Conservation (phyloP, 2,113 vertebrate genomes). For the Ammospiza caudacuta region DNA sequence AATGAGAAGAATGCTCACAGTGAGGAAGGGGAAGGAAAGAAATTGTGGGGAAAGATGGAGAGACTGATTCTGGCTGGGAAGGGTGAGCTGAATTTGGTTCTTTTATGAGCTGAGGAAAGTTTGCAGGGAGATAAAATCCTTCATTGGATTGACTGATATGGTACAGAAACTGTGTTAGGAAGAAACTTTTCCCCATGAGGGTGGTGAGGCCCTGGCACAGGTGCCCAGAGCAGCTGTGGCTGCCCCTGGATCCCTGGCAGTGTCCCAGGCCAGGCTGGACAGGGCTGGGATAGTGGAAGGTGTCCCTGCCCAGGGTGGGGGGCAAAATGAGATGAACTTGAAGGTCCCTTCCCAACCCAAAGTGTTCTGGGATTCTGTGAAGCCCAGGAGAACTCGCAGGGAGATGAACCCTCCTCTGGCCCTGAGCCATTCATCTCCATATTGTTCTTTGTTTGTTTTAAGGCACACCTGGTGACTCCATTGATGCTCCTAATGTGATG, state of each 20-base stretch:
- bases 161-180: neutral
- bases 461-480: neutral
- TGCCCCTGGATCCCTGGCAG: neutral
- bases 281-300: fast-evolving
- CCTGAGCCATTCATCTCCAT: neutral
- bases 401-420: neutral
- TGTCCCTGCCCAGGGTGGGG: neutral
- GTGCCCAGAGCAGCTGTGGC: neutral
- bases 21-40: neutral
- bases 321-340: neutral
- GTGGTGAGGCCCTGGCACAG: neutral
- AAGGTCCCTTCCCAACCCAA: neutral
- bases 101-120: neutral
- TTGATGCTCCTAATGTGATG: fast-evolving
- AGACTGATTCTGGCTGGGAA: neutral
- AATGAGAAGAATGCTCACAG: neutral
- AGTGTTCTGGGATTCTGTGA: neutral
- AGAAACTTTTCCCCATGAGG: neutral
- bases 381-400: neutral
- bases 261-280: fast-evolving
- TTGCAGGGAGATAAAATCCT: neutral
- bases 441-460: neutral
- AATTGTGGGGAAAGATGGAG: neutral
- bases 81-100: neutral
- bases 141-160: neutral